Evolutionary conservation across 2,797 vertebrate species (phyloP), one percentile per base, ranked within the genome.

Genomic region (Tokudaia tokunoshimensis): DNA sequence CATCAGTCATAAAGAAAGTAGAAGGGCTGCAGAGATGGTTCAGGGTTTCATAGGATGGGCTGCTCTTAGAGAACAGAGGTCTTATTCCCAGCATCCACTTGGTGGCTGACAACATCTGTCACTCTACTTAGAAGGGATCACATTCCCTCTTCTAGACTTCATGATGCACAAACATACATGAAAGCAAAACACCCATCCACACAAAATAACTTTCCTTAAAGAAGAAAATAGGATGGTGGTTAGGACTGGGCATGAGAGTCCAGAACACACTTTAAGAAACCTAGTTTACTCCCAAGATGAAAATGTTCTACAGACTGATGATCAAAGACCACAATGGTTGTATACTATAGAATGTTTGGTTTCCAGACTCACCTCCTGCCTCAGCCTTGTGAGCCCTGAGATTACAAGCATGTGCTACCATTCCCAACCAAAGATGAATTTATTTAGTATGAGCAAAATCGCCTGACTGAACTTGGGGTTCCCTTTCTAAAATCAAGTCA

Each of bases 401-500:
- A 72, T 55, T 72, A 55, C 37, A 55, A 37, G 31, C 19, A 82
- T 74, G 1, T 14, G 14, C 44, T 78, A 29, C 24, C 19, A 72
- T 6, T 50, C 19, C 78, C 79, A 72, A 52, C 19, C 80, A 89
- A 96, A 96, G 84, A 91, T 82, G 3, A 95, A 93, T 17, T 81
- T 78, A 87, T 89, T 90, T 93, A 91, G 17, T 79, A 1, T 74
- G 88, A 94, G 41, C 92, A 52, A 94, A 94, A 41, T 47, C 94
- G 93, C 44, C 44, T 85, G 24, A 96, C 55, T 84, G 90, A 93
- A 83, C 31, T 50, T 93, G 95, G 3, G 6, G 31, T 67, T 95
- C 34, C 91, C 34, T 57, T 67, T 87, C 41, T 72, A 29, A 31
- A 95, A 97, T 76, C 57, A 94, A 13, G 31, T 96, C 79, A 96